Percentiles rank a stretch among this genome's conserved stretches.
Evolutionary conservation across 2,797 vertebrate genomes (phyloP).

Genomic region (Alcedo atthis): DNA sequence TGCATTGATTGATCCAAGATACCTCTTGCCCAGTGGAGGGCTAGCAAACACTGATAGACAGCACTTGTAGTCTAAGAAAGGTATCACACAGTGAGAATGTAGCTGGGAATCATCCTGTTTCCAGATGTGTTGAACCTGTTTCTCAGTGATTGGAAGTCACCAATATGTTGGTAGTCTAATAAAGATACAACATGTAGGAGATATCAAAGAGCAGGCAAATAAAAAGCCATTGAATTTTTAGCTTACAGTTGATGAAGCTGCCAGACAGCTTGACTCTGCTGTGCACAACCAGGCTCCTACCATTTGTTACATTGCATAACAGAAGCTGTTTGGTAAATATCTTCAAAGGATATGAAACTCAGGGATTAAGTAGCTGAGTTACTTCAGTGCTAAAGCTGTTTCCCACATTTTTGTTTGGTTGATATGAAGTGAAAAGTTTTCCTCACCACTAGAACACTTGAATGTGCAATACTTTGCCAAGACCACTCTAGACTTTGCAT

Average conservation of each 20-base stretch:
- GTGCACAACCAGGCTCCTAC: not conserved
- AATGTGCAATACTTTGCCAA: not conserved
- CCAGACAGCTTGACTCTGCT: not conserved
- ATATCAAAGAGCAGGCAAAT: not conserved
- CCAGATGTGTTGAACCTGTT: not conserved
- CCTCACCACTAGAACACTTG: not conserved
- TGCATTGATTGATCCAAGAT: not conserved
- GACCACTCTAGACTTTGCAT: not conserved
- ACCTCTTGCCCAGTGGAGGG: not conserved
- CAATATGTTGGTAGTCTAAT: not conserved
- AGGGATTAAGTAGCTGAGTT: not conserved
- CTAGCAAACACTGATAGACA: not conserved
- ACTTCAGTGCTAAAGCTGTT: not conserved
- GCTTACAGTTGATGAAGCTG: not conserved
- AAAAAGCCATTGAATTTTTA: not conserved
- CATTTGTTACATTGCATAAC: not conserved
- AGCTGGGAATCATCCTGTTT: not conserved
- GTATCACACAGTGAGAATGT: not conserved
- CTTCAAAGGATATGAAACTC: not conserved
- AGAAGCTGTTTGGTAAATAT: not conserved
- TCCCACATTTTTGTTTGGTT: not conserved
- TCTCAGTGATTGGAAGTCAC: not conserved
- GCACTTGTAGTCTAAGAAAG: not conserved
- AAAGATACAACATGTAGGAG: not conserved
- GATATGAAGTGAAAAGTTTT: not conserved